These are phyloP conservation scores for Perodicticus potto DNA, from an alignment of 2,797 vertebrate species.

Conservation along the genomic window DNA sequence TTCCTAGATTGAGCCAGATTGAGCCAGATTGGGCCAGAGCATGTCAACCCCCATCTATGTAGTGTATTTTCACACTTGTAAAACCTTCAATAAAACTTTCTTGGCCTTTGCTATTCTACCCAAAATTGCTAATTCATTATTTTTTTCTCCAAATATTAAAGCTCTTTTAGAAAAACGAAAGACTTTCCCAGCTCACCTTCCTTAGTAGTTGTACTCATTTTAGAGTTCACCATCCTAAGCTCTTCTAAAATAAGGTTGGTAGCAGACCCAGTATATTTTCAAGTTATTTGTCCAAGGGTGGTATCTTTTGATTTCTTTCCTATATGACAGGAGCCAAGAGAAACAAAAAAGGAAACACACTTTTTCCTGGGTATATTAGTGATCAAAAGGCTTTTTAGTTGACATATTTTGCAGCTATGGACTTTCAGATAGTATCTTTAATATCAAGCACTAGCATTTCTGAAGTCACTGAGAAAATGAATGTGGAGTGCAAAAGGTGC, in stretches of 20 bases:
- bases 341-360: neutral
- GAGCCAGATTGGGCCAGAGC: neutral
- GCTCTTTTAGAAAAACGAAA: constrained; percentile 23
- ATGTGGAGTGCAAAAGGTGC: neutral
- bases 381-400: neutral
- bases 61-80: neutral
- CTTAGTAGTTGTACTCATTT: neutral
- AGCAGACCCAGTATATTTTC: neutral
- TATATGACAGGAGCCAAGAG: constrained; percentile 34
- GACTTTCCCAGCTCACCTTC: neutral
- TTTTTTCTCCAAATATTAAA: constrained; percentile 12
- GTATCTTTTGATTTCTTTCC: neutral
- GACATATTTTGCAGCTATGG: neutral
- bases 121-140: neutral
- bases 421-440: neutral
- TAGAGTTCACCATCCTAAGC: neutral
- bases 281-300: neutral
- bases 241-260: neutral
- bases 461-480: neutral
- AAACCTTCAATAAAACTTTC: neutral
- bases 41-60: neutral
- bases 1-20: neutral
- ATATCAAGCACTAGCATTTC: neutral
- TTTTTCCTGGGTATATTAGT: neutral
- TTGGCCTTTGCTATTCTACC: constrained; percentile 18